Evolutionary conservation across 2,797 vertebrate genomes (phyloP).

Genomic region (Ataeniobius toweri): DNA sequence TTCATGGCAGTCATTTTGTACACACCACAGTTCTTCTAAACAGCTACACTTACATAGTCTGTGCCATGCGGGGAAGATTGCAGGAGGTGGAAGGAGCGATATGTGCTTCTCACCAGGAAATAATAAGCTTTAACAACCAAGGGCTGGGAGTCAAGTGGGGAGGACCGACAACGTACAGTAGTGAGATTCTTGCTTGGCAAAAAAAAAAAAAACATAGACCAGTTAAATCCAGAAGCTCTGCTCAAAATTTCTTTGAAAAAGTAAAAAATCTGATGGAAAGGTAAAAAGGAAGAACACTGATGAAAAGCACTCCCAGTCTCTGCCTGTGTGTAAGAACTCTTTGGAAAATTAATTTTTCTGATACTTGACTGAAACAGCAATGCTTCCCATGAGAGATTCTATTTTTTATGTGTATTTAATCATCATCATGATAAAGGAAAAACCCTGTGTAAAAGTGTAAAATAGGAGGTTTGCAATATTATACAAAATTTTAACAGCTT

Average conservation of each 20-base stretch:
- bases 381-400: neutral
- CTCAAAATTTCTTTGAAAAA: neutral
- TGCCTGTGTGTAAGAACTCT: neutral
- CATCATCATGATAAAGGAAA: neutral
- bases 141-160: constrained; percentile 6
- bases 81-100: neutral
- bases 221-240: neutral
- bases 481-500: no score
- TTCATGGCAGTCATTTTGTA: neutral
- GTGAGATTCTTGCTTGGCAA: constrained; percentile 1
- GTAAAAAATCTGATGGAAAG: neutral
- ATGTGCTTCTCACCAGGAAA: constrained; percentile 4
- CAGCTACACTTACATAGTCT: neutral
- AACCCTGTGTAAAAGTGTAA: no score
- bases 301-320: neutral
- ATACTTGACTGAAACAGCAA: neutral
- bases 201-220: neutral
- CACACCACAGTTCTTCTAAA: neutral
- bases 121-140: constrained; percentile 3
- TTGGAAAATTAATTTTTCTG: constrained; percentile 6
- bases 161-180: neutral
- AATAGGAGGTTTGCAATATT: no score
- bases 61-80: neutral
- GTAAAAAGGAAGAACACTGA: constrained; percentile 5
- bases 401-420: neutral